Evolutionary conservation across 1,140 invertebrate genomes (phyloP), one percentile per base, ranked within the genome.

Genomic region (Ceratina calcarata): DNA sequence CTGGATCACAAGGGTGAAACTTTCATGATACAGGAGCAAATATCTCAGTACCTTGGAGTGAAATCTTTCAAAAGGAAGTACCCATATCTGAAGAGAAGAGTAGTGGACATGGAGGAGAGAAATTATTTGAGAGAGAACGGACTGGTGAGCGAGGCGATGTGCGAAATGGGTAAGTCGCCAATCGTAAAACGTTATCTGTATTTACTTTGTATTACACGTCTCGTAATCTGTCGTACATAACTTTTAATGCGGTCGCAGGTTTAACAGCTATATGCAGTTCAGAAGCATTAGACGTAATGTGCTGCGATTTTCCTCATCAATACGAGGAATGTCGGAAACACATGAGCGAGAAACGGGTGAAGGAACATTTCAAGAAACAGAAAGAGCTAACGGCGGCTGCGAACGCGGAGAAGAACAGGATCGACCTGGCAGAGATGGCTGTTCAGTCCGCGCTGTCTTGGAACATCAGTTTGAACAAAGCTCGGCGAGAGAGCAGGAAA

Each of bases 1-100:
- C 94, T 95, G 55, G 95, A 96, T 81, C 94, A 95, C 32, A 95
- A 94, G 81, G 93, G 94, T 53, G 96, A 97, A 80, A 95, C 95
- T 7, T 97, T 95, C 87, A 97, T 98, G 95, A 94, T 98, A 62
- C 98, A 98, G 89, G 98, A 98, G 93, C 97, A 99, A 93, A 96
- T 99, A 64, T 97, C 97, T 0, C 96, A 98, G 87, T 99, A 97
- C 92, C 93, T 99, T 27, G 97, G 96, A 18, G 96, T 99, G 18
- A 99, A 98, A 88, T 98, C 98, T 51, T 99, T 99, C 90, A 99
- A 99, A 91, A 94, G 98, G 82, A 98, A 98, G 91, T 99, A 99
- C 93, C 98, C 98, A 58, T 97, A 98, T 91, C 90, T 99, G 16
- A 95, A 96, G 60, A 94, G 98, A 73, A 93, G 98, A 69, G 93